Percentiles rank a stretch among this genome's conserved stretches.
Evolutionary conservation across 2,113 vertebrate species (phyloP).

Genomic region (Petrocephalus zakoni): DNA sequence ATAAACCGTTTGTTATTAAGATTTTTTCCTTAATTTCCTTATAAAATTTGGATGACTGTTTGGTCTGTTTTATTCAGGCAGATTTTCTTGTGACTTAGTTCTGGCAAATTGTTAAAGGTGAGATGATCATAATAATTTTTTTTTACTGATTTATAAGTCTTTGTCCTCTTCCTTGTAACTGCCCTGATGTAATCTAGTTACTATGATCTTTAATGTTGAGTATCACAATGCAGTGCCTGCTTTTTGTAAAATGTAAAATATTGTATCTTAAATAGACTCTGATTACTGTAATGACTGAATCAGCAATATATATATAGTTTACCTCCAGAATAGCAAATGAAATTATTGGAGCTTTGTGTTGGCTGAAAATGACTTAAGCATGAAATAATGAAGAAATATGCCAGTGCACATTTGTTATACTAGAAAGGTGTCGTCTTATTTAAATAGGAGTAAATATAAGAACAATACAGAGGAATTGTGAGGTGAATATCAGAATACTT

Average conservation of each 20-base stretch:
- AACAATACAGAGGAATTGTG: neutral
- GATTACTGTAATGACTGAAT: neutral
- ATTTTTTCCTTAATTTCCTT: neutral
- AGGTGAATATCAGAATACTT: neutral
- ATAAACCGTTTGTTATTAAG: neutral
- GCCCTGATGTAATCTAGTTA: neutral
- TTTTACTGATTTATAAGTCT: neutral
- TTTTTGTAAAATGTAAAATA: neutral
- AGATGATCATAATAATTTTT: neutral
- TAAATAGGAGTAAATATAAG: neutral
- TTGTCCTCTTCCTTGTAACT: neutral
- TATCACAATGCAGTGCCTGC: neutral
- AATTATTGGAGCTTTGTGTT: neutral
- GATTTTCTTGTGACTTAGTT: neutral
- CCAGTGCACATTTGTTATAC: no score
- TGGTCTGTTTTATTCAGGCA: neutral
- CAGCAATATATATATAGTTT: neutral
- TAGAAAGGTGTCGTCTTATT: neutral
- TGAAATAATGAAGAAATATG: neutral
- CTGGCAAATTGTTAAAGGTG: neutral
- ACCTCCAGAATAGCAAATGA: neutral
- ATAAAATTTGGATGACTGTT: neutral
- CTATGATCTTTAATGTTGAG: neutral
- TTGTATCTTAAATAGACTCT: neutral
- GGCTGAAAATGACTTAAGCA: neutral